Base-by-base conservation (phyloP, 2,113 vertebrate genomes). In the Ameiurus melas region DNA sequence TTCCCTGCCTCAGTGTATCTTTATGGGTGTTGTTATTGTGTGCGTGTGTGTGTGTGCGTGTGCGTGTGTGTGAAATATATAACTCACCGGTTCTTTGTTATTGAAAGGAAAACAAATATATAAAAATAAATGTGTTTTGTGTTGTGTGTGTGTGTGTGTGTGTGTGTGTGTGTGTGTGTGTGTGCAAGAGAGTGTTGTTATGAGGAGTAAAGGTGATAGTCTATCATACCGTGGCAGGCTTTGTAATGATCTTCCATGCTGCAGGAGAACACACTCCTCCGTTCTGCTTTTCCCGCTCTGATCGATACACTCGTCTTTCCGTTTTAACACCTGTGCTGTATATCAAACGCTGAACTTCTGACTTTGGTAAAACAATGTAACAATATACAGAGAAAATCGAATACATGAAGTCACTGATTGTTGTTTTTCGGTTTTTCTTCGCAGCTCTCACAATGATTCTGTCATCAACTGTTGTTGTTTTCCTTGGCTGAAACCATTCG, bases 181-280 rank as follows among this genome's bases (percentile, higher is more conserved):
- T 16, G 73, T 1, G 68, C 1, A 55, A 57, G 62, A 73, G 64
- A 6, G 53, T 10, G 9, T 17, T 14, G 51, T 13, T 85, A 25
- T 85, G 84, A 25, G 30, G 13, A 22, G 22, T 33, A 79, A 2
- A 17, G 68, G 27, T 90, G 85, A 55, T 5, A 3, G 60, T 83
- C 0, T 0, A 55, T 51, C 83, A 33, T 25, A 75, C 75, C 43
- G 70, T 58, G 12, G 85, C 53, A 86, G n/a, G 82, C 5, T 57
- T 68, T 80, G 27, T 58, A 60, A 1, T 85, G 90, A 84, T 91
- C 89, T 75, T 86, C 83, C 86, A 89, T 89, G 92, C 86, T 82
- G 88, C 88, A 64, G 55, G 82, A 88, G 87, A 87, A 90, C 62
- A 27, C 83, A 81, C 83, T 92, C 92, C 90, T 89, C 68, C 13